Evolutionary conservation across 2,888 invertebrate genomes (phyloP).

Genomic region (Sclerodermus sp.): DNA sequence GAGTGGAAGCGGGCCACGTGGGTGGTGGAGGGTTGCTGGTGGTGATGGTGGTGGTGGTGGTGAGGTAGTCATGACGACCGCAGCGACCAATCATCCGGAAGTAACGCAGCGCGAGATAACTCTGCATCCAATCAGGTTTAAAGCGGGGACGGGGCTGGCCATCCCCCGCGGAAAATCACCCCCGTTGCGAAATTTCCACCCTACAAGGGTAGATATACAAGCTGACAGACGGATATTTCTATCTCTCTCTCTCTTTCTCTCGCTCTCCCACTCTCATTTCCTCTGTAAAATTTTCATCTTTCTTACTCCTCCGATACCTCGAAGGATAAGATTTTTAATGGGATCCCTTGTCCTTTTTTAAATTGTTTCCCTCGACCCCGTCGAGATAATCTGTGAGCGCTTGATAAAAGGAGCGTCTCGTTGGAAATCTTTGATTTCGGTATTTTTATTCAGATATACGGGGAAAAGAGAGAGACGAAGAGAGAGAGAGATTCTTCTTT

Average conservation of each 20-base stretch:
- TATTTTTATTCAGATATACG: too few species aligned
- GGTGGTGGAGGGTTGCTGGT: constrained; percentile 28
- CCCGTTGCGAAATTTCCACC: constrained; percentile 43
- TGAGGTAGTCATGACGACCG: constrained; percentile 57
- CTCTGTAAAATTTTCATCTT: too few species aligned
- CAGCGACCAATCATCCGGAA: constrained; percentile 59
- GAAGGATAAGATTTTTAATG: too few species aligned
- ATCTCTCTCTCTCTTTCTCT: constrained; percentile 6
- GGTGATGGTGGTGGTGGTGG: constrained; percentile 38
- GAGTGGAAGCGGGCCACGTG: constrained; percentile 23
- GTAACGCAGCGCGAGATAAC: constrained; percentile 58
- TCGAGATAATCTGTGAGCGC: too few species aligned
- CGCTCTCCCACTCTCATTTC: constrained; percentile 11
- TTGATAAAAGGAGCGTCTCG: too few species aligned
- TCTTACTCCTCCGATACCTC: too few species aligned
- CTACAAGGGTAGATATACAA: constrained; percentile 46
- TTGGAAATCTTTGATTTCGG: too few species aligned
- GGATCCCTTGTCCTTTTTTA: too few species aligned
- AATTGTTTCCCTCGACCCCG: too few species aligned
- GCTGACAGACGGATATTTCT: constrained; percentile 33
- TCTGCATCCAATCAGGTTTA: constrained; percentile 59
- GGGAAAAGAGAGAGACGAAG: too few species aligned
- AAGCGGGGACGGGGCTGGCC: constrained; percentile 45
- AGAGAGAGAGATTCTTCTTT: too few species aligned
- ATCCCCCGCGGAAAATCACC: constrained; percentile 42